Base-by-base conservation (phyloP, 1,140 invertebrate species). In the Brachionus asplanchnoidis region DNA sequence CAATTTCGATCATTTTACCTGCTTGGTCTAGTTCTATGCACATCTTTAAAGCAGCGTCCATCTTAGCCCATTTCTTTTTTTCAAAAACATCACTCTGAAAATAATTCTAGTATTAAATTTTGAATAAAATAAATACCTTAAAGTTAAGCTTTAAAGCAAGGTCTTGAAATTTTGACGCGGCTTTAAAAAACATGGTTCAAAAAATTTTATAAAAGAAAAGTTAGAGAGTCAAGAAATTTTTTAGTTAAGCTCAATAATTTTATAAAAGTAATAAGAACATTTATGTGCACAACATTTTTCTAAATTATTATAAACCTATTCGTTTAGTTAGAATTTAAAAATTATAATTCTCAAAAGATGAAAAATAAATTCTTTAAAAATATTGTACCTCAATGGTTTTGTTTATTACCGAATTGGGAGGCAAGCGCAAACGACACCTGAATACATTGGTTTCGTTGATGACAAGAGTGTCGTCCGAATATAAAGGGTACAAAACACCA, bases 31-130 rank as follows among this genome's bases (percentile, higher is more conserved):
- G 79, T 46, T 82, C 79, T 11, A 42, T 65, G 53, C 79, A 82
- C 79, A 82, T 82, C n/a, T 65, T 60, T 36, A 82, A 44, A 23
- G 79, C 79, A 44, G 53, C 79, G 26, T 82, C 53, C 79, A 82
- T 82, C 53, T 82, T 82, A 68, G 79, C 79, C 53, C 36, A 82
- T 46, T 82, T 82, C 32, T 82, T 82, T 23, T 26, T 53, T 12
- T 46, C 2, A 44, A 82, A 82, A 17, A 1, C n/a, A 28, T 46
- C 32, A 14, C 79, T 65, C 79, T 82, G 7, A 65, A 82, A 46
- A 36, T 56, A 40, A 68, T 14, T n/a, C 20, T 6, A 65, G 42
- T 36, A n/a, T 66, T 46, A 46, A 36, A n/a, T 14, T 53, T 28
- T 36, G 6, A 36, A 36, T 36, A 6, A 7, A 36, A 7, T 36